A percentile compares a stretch with the other conserved stretches of the same genome.
Conservation (phyloP, 1,140 invertebrate species). For the Drosophila sucinea region DNA sequence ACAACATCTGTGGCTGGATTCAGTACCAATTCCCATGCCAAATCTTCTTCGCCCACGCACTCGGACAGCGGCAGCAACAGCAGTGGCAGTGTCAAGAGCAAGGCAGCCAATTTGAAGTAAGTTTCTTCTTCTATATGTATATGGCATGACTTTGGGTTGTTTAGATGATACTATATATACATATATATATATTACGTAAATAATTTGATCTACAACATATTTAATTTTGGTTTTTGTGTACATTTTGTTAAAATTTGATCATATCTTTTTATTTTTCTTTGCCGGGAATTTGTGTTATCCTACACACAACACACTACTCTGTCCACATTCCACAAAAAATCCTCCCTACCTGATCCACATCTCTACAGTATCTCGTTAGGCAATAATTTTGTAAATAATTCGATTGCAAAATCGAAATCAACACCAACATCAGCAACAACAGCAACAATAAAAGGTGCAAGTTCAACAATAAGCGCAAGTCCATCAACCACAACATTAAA, state of each 20-base stretch:
- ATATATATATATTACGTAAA: constrained; percentile 12
- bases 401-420: constrained; percentile 33
- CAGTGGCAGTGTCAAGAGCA: constrained; percentile 70
- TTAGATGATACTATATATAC: constrained; percentile 16
- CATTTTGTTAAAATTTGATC: constrained; percentile 44
- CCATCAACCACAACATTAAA: constrained; percentile 41
- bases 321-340: constrained; percentile 13
- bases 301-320: constrained; percentile 17
- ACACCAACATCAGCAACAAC: constrained; percentile 53
- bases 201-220: constrained; percentile 13
- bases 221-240: constrained; percentile 37
- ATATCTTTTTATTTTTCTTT: constrained; percentile 68
- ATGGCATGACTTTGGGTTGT: constrained; percentile 12
- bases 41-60: constrained; percentile 75
- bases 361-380: constrained; percentile 80
- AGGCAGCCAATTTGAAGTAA: constrained; percentile 81
- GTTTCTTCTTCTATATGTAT: constrained; percentile 33
- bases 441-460: constrained; percentile 39
- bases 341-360: constrained; percentile 12
- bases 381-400: constrained; percentile 83
- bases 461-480: constrained; percentile 33
- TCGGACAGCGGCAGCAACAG: constrained; percentile 71
- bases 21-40: constrained; percentile 27
- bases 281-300: constrained; percentile 58
- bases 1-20: constrained; percentile 1